A percentile compares a stretch with the other conserved stretches of the same genome.
These are phyloP conservation scores for Fukomys damarensis DNA, from an alignment of 2,113 vertebrate species.

Conservation along the genomic window DNA sequence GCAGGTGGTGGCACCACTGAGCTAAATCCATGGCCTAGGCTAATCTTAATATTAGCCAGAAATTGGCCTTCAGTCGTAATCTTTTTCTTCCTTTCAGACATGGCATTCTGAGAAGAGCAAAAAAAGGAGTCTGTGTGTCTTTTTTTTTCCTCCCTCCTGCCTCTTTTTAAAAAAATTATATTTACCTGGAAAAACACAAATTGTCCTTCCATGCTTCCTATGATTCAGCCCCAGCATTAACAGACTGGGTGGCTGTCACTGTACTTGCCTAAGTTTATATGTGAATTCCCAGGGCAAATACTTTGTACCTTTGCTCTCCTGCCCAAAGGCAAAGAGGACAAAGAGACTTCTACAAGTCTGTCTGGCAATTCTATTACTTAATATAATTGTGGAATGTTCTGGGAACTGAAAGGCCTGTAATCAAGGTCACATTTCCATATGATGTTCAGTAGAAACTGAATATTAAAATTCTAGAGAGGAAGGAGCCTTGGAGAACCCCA, in stretches of 20 bases:
- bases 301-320: not conserved
- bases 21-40: no score
- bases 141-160: not conserved
- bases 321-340: not conserved
- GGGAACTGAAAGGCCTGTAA: not conserved
- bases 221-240: not conserved
- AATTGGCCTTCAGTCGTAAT: not conserved
- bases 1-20: no score
- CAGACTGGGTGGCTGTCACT: not conserved
- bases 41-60: not conserved
- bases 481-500: not conserved
- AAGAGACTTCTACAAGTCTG: not conserved
- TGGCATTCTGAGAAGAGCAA: conserved; percentile 16
- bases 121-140: not conserved
- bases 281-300: not conserved
- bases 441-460: not conserved
- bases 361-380: not conserved
- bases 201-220: not conserved
- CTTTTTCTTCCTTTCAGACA: not conserved
- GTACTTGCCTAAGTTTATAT: not conserved
- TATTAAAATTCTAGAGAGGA: not conserved
- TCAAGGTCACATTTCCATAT: not conserved
- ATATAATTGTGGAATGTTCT: not conserved
- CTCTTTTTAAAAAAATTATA: not conserved
- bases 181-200: conserved; percentile 22